Evolutionary conservation across 2,113 vertebrate genomes (phyloP).

Genomic region (Arenaria interpres): DNA sequence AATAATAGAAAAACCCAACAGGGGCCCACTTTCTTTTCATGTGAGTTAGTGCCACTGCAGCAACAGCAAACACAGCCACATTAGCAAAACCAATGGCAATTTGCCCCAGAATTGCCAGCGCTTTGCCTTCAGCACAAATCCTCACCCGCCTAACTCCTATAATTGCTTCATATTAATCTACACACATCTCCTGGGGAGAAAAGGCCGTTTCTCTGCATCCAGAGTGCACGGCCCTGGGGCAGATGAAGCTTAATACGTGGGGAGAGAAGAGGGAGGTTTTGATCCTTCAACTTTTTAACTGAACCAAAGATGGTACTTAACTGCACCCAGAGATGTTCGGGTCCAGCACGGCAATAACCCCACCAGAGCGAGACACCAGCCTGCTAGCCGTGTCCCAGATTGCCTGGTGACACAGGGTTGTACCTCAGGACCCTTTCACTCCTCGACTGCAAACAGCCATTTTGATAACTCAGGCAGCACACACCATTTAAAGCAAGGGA

Average conservation of each 20-base stretch:
- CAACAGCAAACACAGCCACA: not conserved
- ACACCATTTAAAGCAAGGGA: not conserved
- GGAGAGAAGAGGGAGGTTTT: not conserved
- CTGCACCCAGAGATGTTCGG: not conserved
- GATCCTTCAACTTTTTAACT: not conserved
- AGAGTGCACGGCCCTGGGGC: not conserved
- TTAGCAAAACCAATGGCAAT: not conserved
- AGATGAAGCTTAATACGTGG: fast-evolving
- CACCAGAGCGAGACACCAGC: not conserved
- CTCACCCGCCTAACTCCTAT: not conserved
- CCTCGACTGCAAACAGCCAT: not conserved
- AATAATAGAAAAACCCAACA: not conserved
- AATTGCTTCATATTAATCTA: not conserved
- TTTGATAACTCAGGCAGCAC: not conserved
- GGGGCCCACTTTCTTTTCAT: not conserved
- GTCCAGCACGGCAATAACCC: not conserved
- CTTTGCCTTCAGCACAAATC: not conserved
- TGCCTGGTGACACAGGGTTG: not conserved
- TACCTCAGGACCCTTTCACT: not conserved
- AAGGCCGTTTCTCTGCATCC: not conserved
- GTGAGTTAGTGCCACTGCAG: not conserved
- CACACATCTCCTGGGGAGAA: not conserved
- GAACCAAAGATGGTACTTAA: fast-evolving
- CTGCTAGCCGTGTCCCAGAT: not conserved
- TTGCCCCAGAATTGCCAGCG: not conserved